Evolutionary conservation across 2,113 vertebrate species (phyloP), one percentile per base, ranked within the genome.

Genomic region (Cynopterus brachyotis): DNA sequence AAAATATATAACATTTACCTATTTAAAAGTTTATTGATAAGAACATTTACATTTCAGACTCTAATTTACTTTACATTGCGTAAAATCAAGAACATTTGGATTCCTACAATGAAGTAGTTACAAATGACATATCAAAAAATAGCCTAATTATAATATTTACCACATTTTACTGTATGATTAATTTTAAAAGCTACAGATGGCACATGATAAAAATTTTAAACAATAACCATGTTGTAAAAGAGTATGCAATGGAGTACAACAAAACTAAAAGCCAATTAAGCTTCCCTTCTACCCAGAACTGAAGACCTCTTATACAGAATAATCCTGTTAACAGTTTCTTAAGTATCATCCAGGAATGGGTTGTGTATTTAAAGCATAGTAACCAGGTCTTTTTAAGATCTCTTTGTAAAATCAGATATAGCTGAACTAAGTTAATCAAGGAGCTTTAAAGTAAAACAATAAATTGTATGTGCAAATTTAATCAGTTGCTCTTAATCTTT

Each of bases 131-230:
- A 83, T 89, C 2, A 17, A 37, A 50, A 47, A 93, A 42, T 83
- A 69, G 2, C 3, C 30, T 67, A 97, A 92, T 96, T 97, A 60
- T 40, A 53, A 60, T 20, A 81, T 50, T 78, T 85, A 69, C 42
- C 70, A 80, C 40, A 95, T 72, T 96, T 91, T 76, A 59, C 75
- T 60, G 8, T 60, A 92, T 28, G 92, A 30, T 78, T 89, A 78
- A 89, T 92, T 89, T 90, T 60, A 94, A 94, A 94, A 66, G 17
- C 81, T 96, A 76, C 87, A 97, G 90, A 92, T 88, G 93, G 37
- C 9, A 90, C 35, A 45, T 57, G 30, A 35, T 67, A 93, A 92
- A 64, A 53, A 24, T 79, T 89, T 84, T 76, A 89, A 90, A 47
- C 35, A 96, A 50, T 90, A 90, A 47, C 17, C 35, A 87, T 32